phyloP scores from a whole-genome alignment of 2,888 invertebrate genomes.

The Aleiodes leptofemur region DNA sequence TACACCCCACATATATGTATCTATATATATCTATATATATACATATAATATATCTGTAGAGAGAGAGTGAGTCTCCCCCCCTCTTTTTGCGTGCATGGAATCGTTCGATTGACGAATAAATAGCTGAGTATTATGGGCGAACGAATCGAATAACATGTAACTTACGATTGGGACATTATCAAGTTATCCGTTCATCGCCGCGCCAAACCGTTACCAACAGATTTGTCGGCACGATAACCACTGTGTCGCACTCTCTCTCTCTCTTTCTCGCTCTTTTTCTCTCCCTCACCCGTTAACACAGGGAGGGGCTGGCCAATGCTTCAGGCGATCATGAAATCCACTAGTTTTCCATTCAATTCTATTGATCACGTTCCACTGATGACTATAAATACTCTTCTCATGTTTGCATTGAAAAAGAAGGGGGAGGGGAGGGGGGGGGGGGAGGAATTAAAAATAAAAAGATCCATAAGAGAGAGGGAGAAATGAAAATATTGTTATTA shows the following conservation, averaged over 20 bases:
- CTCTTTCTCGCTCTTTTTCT: not conserved
- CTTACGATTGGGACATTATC: slow-evolving; percentile 59
- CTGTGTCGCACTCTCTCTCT: slow-evolving; percentile 25
- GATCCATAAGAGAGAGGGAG: not conserved
- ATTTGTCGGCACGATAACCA: slow-evolving; percentile 55
- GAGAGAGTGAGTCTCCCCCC: slow-evolving; percentile 13
- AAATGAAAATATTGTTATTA: not conserved
- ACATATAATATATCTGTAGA: not conserved
- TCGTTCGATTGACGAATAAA: slow-evolving; percentile 46
- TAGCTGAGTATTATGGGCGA: slow-evolving; percentile 46
- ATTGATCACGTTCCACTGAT: slow-evolving; percentile 28
- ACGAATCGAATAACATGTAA: slow-evolving; percentile 56
- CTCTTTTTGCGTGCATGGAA: slow-evolving; percentile 31
- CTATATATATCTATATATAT: too few species aligned
- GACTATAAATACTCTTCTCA: slow-evolving; percentile 21
- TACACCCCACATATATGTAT: slow-evolving; percentile 7
- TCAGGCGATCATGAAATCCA: slow-evolving; percentile 54
- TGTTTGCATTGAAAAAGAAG: not conserved
- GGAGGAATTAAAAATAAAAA: slow-evolving; percentile 8
- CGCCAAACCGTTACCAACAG: slow-evolving; percentile 58
- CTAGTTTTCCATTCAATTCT: slow-evolving; percentile 52
- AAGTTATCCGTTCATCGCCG: slow-evolving; percentile 58
- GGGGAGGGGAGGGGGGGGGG: not conserved
- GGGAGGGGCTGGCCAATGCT: slow-evolving; percentile 38
- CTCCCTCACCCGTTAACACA: slow-evolving; percentile 36